These are phyloP conservation scores for Drosophila flavopinicola DNA, from an alignment of 2,888 invertebrate species.

Conservation along the genomic window DNA sequence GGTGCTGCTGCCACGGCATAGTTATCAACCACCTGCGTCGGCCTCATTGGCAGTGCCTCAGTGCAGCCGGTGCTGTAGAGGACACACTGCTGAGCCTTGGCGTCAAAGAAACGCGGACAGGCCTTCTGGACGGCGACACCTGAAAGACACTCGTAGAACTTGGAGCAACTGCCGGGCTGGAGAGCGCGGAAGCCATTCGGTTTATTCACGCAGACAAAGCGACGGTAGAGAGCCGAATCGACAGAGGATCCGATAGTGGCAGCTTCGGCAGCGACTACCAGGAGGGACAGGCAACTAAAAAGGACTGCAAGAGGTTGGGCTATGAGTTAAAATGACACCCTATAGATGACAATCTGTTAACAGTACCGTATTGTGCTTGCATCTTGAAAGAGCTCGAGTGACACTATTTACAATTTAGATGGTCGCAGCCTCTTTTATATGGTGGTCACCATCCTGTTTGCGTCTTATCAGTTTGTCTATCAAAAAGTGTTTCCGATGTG, in stretches of 20 bases:
- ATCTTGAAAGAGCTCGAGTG: conserved; percentile 11
- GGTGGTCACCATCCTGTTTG: conserved; percentile 2
- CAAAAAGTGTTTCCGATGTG: conserved; percentile 7
- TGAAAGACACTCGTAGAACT: conserved; percentile 11
- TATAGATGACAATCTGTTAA: not conserved
- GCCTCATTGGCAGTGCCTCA: not conserved
- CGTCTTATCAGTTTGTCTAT: conserved; percentile 12
- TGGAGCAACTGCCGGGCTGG: conserved; percentile 4
- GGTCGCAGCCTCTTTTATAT: conserved; percentile 15
- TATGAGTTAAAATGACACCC: not conserved
- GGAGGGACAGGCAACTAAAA: conserved; percentile 9
- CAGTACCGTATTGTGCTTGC: conserved; percentile 22
- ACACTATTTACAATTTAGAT: not conserved
- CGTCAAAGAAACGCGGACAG: conserved; percentile 8
- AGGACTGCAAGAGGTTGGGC: conserved; percentile 14
- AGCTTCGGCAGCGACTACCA: conserved; percentile 5
- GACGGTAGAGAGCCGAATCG: conserved; percentile 7
- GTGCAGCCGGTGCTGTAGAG: conserved; percentile 8
- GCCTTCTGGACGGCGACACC: conserved; percentile 15
- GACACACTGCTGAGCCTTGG: conserved; percentile 11
- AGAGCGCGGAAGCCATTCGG: conserved; percentile 12
- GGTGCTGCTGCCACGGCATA: not conserved
- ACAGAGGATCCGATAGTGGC: conserved; percentile 10
- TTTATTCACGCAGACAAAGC: conserved; percentile 2
- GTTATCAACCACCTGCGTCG: not conserved